phyloP scores from a whole-genome alignment of 2,888 invertebrate species.

The Aradus depressus region DNA sequence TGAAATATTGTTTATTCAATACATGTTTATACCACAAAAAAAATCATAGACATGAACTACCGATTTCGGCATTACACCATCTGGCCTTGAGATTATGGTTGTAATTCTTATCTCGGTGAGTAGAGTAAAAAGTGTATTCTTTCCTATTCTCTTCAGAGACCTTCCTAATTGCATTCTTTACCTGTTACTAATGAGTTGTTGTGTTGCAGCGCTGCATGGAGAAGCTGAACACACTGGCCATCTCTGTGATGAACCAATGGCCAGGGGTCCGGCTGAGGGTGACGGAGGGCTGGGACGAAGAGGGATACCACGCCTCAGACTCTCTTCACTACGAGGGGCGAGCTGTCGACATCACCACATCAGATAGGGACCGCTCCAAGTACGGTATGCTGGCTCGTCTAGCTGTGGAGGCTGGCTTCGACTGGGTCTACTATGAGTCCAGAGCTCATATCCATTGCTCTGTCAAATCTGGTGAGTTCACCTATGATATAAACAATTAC shows the following conservation, averaged over 20 bases:
- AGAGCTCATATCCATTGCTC: slow-evolving; percentile 92
- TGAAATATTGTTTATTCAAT: no score
- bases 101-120: no score
- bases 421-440: slow-evolving; percentile 96
- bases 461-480: slow-evolving; percentile 80
- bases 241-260: slow-evolving; percentile 97
- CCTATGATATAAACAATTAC: no score
- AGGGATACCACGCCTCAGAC: slow-evolving; percentile 60
- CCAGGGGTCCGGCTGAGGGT: slow-evolving; percentile 86
- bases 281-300: slow-evolving; percentile 94
- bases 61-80: no score
- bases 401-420: slow-evolving; percentile 94
- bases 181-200: no score
- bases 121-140: no score
- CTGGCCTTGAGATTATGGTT: no score
- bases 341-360: slow-evolving; percentile 91
- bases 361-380: slow-evolving; percentile 83
- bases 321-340: slow-evolving; percentile 94
- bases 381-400: slow-evolving; percentile 92
- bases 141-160: no score
- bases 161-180: no score
- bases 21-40: no score
- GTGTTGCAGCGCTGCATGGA: slow-evolving; percentile 88
- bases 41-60: no score
- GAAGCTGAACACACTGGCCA: slow-evolving; percentile 84